phyloP scores from a whole-genome alignment of 2,888 invertebrate species.

The Brachylomia viminalis region DNA sequence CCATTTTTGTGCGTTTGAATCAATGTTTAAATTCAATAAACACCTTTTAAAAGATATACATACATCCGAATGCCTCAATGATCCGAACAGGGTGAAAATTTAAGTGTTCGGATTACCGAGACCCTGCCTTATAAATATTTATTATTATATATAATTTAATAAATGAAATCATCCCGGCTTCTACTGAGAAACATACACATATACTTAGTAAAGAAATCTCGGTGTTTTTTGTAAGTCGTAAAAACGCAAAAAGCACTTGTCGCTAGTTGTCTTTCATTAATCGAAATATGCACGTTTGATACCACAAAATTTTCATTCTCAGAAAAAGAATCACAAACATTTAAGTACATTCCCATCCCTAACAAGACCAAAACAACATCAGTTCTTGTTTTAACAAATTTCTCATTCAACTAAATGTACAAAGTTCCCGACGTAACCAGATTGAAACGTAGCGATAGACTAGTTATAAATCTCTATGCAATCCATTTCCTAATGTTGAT shows the following conservation, averaged over 20 bases:
- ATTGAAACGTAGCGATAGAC: conserved; percentile 11
- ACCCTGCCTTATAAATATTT: too few species aligned
- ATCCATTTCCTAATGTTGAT: conserved; percentile 42
- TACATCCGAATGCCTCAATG: too few species aligned
- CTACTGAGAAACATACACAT: too few species aligned
- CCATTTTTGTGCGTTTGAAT: too few species aligned
- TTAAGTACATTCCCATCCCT: not conserved
- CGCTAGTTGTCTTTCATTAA: not conserved
- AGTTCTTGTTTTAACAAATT: not conserved
- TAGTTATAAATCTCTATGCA: conserved; percentile 39
- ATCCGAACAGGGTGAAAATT: too few species aligned
- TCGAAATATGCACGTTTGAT: not conserved
- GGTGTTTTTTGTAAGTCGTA: too few species aligned
- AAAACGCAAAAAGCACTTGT: not conserved
- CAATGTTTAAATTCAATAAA: too few species aligned
- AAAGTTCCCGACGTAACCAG: conserved; percentile 22
- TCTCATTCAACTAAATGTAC: conserved; percentile 11
- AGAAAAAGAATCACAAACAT: not conserved
- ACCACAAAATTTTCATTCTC: not conserved
- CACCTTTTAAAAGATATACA: too few species aligned
- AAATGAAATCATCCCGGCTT: too few species aligned
- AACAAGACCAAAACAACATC: not conserved
- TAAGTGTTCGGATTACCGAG: too few species aligned
- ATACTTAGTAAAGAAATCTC: too few species aligned
- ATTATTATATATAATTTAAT: too few species aligned